phyloP scores from a whole-genome alignment of 2,113 vertebrate species.

The Aythya baeri region DNA sequence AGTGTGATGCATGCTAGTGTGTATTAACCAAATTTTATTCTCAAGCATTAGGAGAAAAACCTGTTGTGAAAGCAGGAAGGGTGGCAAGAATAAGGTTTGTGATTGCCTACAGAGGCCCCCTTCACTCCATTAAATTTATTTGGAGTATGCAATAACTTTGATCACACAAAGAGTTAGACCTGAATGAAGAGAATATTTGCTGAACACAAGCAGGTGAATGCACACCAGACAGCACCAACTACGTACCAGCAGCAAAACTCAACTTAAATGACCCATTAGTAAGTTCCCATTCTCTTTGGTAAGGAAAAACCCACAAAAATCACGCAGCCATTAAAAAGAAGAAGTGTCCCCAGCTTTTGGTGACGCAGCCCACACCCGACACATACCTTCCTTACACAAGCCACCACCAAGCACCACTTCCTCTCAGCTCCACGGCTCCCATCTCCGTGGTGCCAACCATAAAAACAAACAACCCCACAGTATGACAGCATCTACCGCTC shows the following conservation, averaged over 20 bases:
- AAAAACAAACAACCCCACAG: not conserved
- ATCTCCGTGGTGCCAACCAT: not conserved
- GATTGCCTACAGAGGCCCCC: not conserved
- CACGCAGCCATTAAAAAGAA: accelerated
- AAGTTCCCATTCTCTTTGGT: not conserved
- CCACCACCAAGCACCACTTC: not conserved
- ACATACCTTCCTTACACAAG: not conserved
- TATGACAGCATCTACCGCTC: accelerated
- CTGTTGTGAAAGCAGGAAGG: not conserved
- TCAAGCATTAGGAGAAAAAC: not conserved
- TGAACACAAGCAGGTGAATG: not conserved
- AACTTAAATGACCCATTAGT: not conserved
- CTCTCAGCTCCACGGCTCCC: not conserved
- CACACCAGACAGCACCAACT: not conserved
- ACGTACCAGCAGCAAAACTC: not conserved
- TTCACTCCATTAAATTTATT: not conserved
- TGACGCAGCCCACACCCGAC: not conserved
- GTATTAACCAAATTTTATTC: not conserved
- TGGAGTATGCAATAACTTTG: not conserved
- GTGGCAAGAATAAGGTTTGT: not conserved
- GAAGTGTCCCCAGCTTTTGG: not conserved
- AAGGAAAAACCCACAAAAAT: not conserved
- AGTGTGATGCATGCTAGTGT: accelerated
- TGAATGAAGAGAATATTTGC: accelerated
- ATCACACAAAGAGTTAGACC: not conserved